A percentile compares a stretch with the other conserved stretches of the same genome.
Evolutionary conservation across 2,797 vertebrate genomes (phyloP).

Genomic region (Hippoglossus hippoglossus): DNA sequence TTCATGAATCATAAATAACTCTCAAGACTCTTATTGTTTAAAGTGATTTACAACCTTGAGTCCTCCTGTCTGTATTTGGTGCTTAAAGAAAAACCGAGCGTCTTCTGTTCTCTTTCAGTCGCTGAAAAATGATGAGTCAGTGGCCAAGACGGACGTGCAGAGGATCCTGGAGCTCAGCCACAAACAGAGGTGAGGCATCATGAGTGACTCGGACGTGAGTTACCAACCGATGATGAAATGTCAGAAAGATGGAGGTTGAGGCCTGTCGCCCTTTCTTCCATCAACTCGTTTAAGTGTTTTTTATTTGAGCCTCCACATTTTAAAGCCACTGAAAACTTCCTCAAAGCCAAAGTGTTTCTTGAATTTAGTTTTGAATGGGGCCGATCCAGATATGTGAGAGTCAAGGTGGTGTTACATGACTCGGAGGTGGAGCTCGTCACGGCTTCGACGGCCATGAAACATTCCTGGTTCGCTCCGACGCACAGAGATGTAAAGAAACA

Average conservation of each 20-base stretch:
- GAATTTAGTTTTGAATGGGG: not conserved
- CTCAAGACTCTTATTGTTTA: slow-evolving; percentile 5
- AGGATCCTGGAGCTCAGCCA: slow-evolving; percentile 95
- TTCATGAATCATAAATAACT: not conserved
- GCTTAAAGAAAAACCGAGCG: too few species aligned
- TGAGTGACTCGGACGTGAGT: slow-evolving; percentile 9
- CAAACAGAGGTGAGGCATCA: slow-evolving; percentile 88
- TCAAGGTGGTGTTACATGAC: too few species aligned
- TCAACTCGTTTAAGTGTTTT: not conserved
- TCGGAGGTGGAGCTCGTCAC: too few species aligned
- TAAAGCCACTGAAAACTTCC: not conserved
- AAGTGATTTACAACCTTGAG: slow-evolving; percentile 10
- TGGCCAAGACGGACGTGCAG: slow-evolving; percentile 92
- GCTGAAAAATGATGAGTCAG: slow-evolving; percentile 92
- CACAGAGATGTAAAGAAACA: not conserved
- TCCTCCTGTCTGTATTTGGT: not conserved
- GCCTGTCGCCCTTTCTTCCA: not conserved
- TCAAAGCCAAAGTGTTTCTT: not conserved
- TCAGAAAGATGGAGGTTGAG: slow-evolving; percentile 2
- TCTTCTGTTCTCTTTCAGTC: slow-evolving; percentile 81
- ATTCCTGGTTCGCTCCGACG: not conserved
- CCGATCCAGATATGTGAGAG: not conserved
- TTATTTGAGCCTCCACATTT: not conserved
- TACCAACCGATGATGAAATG: not conserved
- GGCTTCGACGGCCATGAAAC: too few species aligned